Base-by-base conservation (phyloP, 1,140 invertebrate species). In the Eulimnadia texana region DNA sequence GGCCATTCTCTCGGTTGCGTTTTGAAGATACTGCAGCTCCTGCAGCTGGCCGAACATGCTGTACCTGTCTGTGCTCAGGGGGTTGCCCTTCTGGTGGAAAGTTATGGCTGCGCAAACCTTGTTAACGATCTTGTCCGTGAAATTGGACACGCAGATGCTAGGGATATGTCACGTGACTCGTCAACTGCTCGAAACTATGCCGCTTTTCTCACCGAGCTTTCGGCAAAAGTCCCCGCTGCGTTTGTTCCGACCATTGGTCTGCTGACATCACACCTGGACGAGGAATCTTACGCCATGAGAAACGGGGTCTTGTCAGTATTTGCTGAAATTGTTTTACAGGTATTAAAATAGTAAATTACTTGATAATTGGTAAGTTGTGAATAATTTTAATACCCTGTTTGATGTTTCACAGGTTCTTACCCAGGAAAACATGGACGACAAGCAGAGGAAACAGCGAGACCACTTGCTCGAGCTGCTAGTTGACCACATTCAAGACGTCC, bases 401-500 rank as follows among this genome's bases (percentile, higher is more conserved):
- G 42, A 10, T 42, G 1, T 59, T 59, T 47, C 50, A 20, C n/a
- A 59, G 23, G 78, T 82, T 56, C 71, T 92, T 2, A 83, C 79
- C 50, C 79, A 80, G 42, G 86, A 88, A 65, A 77, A 82, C 27
- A 72, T 90, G 10, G 74, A 79, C 28, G 77, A 82, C n/a, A 82
- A 83, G 63, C 73, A 80, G 51, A 79, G 79, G 65, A 72, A 78
- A 25, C 74, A 78, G 50, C 76, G 87, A 1, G 82, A 89, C 68
- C 79, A 84, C 65, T 84, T 87, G 62, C 74, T 91, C 1, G 80
- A 86, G 61, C 75, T 79, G 65, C 71, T 92, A 2, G 76, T 86
- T 68, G 82, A 88, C n/a, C 90, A 93, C 70, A 80, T 92, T 51
- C 80, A 85, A 65, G 91, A 94, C 71, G 68, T 80, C 1, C 84